Evolutionary conservation across 2,888 invertebrate species (phyloP), one percentile per base, ranked within the genome.

Genomic region (Pardosa pseudoannulata): DNA sequence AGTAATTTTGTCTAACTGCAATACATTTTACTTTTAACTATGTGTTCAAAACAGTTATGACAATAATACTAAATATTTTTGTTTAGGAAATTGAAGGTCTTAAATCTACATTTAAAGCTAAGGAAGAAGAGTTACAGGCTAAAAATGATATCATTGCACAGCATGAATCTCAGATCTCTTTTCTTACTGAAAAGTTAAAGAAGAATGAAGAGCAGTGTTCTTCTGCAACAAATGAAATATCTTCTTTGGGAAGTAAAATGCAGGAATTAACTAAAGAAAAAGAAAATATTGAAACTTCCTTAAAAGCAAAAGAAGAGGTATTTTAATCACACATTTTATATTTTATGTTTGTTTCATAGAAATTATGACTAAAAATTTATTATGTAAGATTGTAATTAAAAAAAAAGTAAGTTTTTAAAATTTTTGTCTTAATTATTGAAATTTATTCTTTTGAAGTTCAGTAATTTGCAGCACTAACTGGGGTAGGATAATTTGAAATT

Each of bases 221-320:
- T 1, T 65, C 73, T 19, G 11, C 78, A 7, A 62, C 80, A 50
- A 71, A 46, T 29, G 46, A 73, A 16, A 27, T 81, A 2, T 19
- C 23, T 19, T 46, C 28, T 31, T 7, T 72, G 0, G 74, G 64
- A 36, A 23, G 67, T n/a, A 62, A 29, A 13, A 50, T 9, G 13
- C 31, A 56, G 31, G 13, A 29, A 39, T 32, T 79, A 0, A 62
- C 13, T 29, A 28, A 78, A 19, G 79, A 85, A 64, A 73, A 85
- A 67, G 68, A 36, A 64, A 46, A 19, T 11, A 11, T 41, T 32
- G 27, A 32, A 19, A 19, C 27, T 3, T 46, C 32, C 5, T 9
- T 71, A 11, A 65, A 76, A 23, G 56, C 29, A 19, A 83, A 78
- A 29, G 83, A 71, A 56, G 50, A 83, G 56, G 83, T 83, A 83